Base-by-base conservation (phyloP, 2,113 vertebrate species). In the Saimiri boliviensis region DNA sequence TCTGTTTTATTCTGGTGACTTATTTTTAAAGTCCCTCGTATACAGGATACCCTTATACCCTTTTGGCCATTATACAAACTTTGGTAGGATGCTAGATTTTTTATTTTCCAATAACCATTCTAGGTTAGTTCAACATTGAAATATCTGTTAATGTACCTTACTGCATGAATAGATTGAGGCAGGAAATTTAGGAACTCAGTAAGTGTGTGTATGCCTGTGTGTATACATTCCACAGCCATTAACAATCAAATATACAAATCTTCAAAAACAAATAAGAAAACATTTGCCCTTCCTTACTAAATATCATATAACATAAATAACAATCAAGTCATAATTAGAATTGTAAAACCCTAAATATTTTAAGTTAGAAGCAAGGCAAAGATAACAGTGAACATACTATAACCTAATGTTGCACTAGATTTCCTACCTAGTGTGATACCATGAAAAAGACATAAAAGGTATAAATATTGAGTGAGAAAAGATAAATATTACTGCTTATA, bases 311-410 rank as follows among this genome's bases (percentile, higher is more conserved):
- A 84, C 14, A 81, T 9, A 80, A 85, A 87, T 81, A 73, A 91
- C 19, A 94, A 89, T 19, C 5, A 83, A 70, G 45, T 63, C 10
- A 63, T 13, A 68, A 63, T 84, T 84, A 91, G 27, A 79, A 70
- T 4, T 73, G 25, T 54, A 63, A 88, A 94, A 66, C 19, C 73
- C 23, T 86, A 86, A 40, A 56, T 86, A 92, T 30, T 30, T 54
- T 92, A 86, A 93, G 11, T 88, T 20, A 91, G 37, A 84, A 93
- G 47, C 27, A 91, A 93, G 23, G 49, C 4, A 91, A 35, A 32
- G 8, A 87, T 40, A 87, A 5, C 19, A 40, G 32, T 21, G 79
- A 88, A 81, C 27, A 79, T n/a, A 37, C 8, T 76, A 54, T 63
- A 20, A 35, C 9, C 7, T 94, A 86, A 27, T 4, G 68, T 47